These are phyloP conservation scores for Oncorhynchus masou DNA, from an alignment of 2,113 vertebrate species.

Conservation along the genomic window DNA sequence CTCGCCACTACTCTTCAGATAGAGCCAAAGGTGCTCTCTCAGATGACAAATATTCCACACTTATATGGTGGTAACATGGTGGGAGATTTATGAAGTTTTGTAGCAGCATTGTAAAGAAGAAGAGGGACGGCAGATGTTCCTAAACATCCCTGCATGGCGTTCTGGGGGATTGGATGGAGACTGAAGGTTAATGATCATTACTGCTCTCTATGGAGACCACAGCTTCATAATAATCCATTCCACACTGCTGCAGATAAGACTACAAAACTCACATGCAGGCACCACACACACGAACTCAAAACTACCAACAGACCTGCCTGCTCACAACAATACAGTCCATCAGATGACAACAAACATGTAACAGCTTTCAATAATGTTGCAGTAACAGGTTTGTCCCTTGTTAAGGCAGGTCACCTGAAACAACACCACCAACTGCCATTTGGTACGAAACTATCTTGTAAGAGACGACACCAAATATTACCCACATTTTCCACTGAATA, in stretches of 20 bases:
- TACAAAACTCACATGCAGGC: too few relatives aligned
- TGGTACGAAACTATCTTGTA: too few relatives aligned
- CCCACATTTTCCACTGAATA: too few relatives aligned
- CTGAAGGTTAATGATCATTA: conserved; percentile 59
- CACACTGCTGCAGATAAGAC: conserved; percentile 21
- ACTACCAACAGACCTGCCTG: too few relatives aligned
- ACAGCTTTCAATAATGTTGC: too few relatives aligned
- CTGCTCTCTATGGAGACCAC: conserved; percentile 47
- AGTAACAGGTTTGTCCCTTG: too few relatives aligned
- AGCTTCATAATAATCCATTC: conserved; percentile 51
- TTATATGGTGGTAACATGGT: conserved; percentile 41
- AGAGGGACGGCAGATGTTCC: conserved; percentile 50
- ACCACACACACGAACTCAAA: background rate
- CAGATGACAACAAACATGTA: too few relatives aligned
- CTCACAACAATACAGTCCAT: too few relatives aligned
- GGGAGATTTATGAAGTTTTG: conserved; percentile 42
- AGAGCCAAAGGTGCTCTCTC: conserved; percentile 55
- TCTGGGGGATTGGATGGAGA: conserved; percentile 21
- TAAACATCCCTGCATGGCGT: conserved; percentile 37
- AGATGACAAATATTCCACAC: conserved; percentile 36
- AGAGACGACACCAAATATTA: too few relatives aligned
- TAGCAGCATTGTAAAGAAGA: too few relatives aligned
- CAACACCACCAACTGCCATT: too few relatives aligned
- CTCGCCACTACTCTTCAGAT: conserved; percentile 31
- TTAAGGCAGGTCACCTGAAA: too few relatives aligned